These are phyloP conservation scores for Drosophila kikkawai DNA, from an alignment of 1,140 invertebrate genomes.

Conservation along the genomic window DNA sequence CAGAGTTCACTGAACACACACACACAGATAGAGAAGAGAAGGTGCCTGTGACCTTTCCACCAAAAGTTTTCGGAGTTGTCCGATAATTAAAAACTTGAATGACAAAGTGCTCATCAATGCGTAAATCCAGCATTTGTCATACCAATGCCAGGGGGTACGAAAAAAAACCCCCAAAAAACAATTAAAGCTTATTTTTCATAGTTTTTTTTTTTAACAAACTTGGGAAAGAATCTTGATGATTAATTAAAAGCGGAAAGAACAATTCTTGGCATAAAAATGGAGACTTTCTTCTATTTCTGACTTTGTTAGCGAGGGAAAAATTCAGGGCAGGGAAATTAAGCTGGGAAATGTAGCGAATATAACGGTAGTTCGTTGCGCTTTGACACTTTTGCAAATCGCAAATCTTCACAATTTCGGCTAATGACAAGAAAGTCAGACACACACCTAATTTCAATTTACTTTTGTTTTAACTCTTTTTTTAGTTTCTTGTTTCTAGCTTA, in stretches of 20 bases:
- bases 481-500: constrained; percentile 14
- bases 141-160: constrained; percentile 39
- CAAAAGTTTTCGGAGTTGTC: constrained; percentile 37
- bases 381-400: constrained; percentile 66
- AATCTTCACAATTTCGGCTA: constrained; percentile 45
- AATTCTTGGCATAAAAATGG: constrained; percentile 9
- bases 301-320: too few relatives aligned
- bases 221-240: constrained; percentile 54
- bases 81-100: constrained; percentile 63
- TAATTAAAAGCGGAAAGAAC: constrained; percentile 47
- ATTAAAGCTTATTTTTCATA: constrained; percentile 33
- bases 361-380: constrained; percentile 69
- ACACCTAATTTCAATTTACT: constrained; percentile 33
- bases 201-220: constrained; percentile 2
- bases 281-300: constrained; percentile 35
- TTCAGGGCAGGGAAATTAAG: constrained; percentile 40
- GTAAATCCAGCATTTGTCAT: constrained; percentile 76
- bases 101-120: constrained; percentile 84
- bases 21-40: not conserved
- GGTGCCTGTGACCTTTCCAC: constrained; percentile 64
- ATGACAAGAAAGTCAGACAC: constrained; percentile 51
- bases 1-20: constrained; percentile 38
- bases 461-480: constrained; percentile 25
- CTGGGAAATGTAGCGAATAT: constrained; percentile 57
- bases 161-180: constrained; percentile 18